Evolutionary conservation across 2,797 vertebrate genomes (phyloP).

Genomic region (Lepilemur septentrionalis): DNA sequence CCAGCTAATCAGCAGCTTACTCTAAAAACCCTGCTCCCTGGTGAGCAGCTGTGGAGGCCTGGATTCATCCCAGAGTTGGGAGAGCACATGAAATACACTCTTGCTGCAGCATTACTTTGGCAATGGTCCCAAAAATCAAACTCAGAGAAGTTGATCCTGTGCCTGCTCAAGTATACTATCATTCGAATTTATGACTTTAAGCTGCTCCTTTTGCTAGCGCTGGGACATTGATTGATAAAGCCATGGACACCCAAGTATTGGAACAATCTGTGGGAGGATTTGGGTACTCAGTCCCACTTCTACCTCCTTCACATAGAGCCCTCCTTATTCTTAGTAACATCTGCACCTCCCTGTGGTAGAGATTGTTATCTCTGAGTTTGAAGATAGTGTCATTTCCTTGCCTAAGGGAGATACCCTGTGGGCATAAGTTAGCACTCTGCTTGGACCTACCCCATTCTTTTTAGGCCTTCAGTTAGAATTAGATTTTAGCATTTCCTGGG

Average conservation of each 20-base stretch:
- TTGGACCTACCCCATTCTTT: neutral
- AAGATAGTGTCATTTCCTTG: neutral
- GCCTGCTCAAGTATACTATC: neutral
- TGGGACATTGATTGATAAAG: neutral
- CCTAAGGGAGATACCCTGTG: neutral
- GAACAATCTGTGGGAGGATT: neutral
- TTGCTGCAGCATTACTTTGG: neutral
- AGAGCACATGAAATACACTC: neutral
- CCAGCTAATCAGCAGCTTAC: neutral
- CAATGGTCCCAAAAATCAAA: neutral
- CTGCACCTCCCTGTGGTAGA: neutral
- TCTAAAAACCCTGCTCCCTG: neutral
- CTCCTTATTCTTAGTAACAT: neutral
- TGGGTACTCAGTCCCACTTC: neutral
- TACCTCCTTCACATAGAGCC: neutral
- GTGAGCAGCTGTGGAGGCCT: neutral
- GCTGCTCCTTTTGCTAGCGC: neutral
- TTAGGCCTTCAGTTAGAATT: neutral
- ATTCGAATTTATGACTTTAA: neutral
- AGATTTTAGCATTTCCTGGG: neutral
- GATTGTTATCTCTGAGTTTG: neutral
- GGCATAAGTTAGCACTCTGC: neutral
- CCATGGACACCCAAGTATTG: neutral
- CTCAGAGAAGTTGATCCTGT: neutral
- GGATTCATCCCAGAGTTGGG: neutral